A percentile compares a stretch with the other conserved stretches of the same genome.
Evolutionary conservation across 2,888 invertebrate genomes (phyloP).

Genomic region (Diarsia dahlii): DNA sequence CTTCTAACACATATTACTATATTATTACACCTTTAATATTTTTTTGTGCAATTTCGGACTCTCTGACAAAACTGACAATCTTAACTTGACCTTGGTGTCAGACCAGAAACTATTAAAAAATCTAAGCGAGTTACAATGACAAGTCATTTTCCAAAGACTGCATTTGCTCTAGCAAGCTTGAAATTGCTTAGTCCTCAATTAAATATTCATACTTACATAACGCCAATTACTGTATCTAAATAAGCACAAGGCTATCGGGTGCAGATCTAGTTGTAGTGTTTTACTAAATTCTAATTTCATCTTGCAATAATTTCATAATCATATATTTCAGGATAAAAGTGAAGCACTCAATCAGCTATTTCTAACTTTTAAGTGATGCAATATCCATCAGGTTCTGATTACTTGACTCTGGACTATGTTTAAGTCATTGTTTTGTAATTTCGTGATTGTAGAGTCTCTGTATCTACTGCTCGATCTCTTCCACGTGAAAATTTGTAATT

Average conservation of each 20-base stretch:
- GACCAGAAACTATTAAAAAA: neutral
- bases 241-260: slow-evolving; percentile 48
- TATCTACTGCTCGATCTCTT: slow-evolving; percentile 35
- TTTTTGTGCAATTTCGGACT: neutral
- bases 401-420: slow-evolving; percentile 39
- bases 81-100: slow-evolving; percentile 9
- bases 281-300: slow-evolving; percentile 34
- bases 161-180: slow-evolving; percentile 23
- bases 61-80: neutral
- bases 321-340: slow-evolving; percentile 23
- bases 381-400: slow-evolving; percentile 9
- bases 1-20: neutral
- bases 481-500: slow-evolving; percentile 49
- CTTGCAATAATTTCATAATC: slow-evolving; percentile 19
- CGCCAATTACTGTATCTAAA: slow-evolving; percentile 41
- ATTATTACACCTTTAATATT: neutral
- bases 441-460: slow-evolving; percentile 33
- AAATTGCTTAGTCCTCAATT: slow-evolving; percentile 29
- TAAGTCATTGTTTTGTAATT: slow-evolving; percentile 49
- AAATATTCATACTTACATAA: slow-evolving; percentile 46
- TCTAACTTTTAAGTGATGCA: slow-evolving; percentile 24
- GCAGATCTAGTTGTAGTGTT: slow-evolving; percentile 19
- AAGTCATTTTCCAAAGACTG: slow-evolving; percentile 4
- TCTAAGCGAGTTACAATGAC: neutral
- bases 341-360: slow-evolving; percentile 21